phyloP scores from a whole-genome alignment of 2,888 invertebrate species.

The Eucriotettix oculatus region DNA sequence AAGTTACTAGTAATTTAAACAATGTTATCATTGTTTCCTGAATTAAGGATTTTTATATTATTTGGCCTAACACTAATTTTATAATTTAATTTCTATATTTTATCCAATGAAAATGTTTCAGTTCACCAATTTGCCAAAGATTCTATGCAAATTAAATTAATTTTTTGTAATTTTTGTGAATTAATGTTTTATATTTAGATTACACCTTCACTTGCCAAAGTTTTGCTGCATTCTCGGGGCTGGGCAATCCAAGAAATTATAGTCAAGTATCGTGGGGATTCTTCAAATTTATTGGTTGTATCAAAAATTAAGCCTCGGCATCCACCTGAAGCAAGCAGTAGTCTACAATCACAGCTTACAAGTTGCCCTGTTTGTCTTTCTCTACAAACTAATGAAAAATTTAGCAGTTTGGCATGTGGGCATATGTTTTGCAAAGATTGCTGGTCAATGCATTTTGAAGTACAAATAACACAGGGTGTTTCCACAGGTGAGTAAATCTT shows the following conservation, averaged over 20 bases:
- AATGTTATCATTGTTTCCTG: no score
- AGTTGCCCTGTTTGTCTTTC: conserved; percentile 66
- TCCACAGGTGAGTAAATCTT: conserved; percentile 32
- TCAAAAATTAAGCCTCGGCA: conserved; percentile 39
- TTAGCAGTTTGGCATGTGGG: conserved; percentile 69
- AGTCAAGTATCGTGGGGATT: conserved; percentile 63
- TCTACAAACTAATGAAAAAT: conserved; percentile 47
- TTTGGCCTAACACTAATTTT: neutral
- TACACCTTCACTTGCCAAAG: conserved; percentile 84
- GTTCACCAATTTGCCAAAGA: neutral
- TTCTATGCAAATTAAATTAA: neutral
- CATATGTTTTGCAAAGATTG: conserved; percentile 93
- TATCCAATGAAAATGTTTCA: neutral
- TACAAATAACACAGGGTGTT: conserved; percentile 80
- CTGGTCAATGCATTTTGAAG: conserved; percentile 92
- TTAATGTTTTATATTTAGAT: conserved; percentile 32
- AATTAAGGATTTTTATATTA: no score
- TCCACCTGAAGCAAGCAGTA: conserved; percentile 18
- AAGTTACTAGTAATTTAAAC: no score
- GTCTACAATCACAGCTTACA: no score
- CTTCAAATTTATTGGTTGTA: conserved; percentile 39
- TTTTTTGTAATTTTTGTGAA: neutral
- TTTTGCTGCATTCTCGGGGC: conserved; percentile 73
- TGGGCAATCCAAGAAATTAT: conserved; percentile 79
- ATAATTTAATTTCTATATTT: neutral